Conservation (phyloP, 2,113 vertebrate genomes). For the Eurystomus gularis region DNA sequence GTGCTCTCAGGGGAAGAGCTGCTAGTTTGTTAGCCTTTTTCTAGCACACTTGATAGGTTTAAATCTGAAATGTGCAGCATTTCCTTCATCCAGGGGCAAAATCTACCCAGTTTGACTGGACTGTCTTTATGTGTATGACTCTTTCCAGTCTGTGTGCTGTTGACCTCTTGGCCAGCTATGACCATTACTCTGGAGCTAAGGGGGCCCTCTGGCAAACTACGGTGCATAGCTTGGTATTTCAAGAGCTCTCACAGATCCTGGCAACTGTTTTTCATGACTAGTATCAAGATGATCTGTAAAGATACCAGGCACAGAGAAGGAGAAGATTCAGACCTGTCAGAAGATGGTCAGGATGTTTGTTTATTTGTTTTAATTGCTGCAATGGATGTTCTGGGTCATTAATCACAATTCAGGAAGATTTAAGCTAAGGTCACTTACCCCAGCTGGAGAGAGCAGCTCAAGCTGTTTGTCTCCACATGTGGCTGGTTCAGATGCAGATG, state of each 20-base stretch:
- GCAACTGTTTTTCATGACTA: not conserved
- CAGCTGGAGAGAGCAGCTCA: constrained; percentile 13
- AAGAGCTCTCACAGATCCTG: not conserved
- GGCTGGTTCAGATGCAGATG: constrained; percentile 21
- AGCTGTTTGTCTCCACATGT: constrained; percentile 26
- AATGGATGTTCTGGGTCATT: constrained; percentile 30
- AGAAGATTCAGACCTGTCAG: not conserved
- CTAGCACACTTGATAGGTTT: not conserved
- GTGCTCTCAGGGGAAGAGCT: not conserved
- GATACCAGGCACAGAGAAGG: not conserved
- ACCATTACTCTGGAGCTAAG: not conserved
- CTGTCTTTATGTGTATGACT: not conserved
- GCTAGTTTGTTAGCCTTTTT: not conserved
- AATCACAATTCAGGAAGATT: not conserved
- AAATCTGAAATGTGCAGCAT: not conserved
- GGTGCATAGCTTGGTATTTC: not conserved
- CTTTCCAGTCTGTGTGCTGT: not conserved
- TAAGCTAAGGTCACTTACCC: constrained; percentile 22
- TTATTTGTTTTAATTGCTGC: constrained; percentile 38
- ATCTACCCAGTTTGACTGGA: not conserved
- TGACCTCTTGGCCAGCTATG: not conserved
- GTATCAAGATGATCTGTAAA: constrained; percentile 4
- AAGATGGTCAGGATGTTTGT: not conserved
- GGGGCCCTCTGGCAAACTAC: not conserved
- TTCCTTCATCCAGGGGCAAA: not conserved